Base-by-base conservation (phyloP, 2,797 vertebrate genomes). In the Sphenopsis melanotis region DNA sequence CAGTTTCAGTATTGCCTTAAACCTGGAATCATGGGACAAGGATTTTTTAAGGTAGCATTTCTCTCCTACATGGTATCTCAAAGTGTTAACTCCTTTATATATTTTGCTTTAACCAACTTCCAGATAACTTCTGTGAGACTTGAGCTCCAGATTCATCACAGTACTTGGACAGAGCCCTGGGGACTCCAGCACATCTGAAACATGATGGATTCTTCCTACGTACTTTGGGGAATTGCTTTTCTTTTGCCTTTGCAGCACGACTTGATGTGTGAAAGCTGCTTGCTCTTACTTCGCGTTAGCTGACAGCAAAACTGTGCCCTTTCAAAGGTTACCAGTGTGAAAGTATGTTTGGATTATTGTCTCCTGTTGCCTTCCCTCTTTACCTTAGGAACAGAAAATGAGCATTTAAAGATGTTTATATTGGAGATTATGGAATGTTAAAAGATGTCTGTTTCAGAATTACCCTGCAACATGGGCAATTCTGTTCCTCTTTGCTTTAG, bases 341-440 rank as follows among this genome's bases (percentile, higher is more conserved):
- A 92, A 90, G 10, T 36, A 30, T 41, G 70, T 56, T 84, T 68
- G 72, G n/a, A 57, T 91, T 68, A 60, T 84, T 91, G 77, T 72
- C 37, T 71, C 37, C 18, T 85, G n/a, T 61, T 90, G 63, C 63
- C 39, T 72, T 76, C n/a, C 52, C 49, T 53, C 34, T 83, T 72
- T 83, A 80, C 56, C 30, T 72, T 69, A 72, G 76, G 82, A 87
- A 60, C 9, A 10, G 75, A 93, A 85, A 90, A 68, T 0, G 2
- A 88, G 21, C 36, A 36, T 80, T 85, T 69, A 30, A 70, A 88
- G 42, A 61, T 79, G 55, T 85, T 93, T 68, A 27, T 64, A 34
- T 5, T 50, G 7, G 85, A 69, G 63, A 79, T 72, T 27, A 71
- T 27, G 55, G 44, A 52, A 66, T 53, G 66, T n/a, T 71, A 46